phyloP scores from a whole-genome alignment of 2,888 invertebrate genomes.

The Theretra japonica region DNA sequence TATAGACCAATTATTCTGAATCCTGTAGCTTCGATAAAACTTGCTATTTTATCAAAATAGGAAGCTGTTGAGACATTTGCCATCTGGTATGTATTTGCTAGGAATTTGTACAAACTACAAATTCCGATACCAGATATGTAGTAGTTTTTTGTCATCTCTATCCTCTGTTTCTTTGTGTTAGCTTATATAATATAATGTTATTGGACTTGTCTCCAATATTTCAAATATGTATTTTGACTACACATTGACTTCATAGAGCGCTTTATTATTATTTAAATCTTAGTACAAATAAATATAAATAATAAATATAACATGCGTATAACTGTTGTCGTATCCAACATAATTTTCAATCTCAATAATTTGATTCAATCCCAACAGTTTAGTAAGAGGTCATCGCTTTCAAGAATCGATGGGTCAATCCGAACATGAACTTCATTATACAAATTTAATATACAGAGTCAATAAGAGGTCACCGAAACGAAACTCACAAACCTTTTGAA shows the following conservation, averaged over 20 bases:
- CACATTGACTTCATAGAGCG: not conserved
- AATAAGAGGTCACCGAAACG: constrained; percentile 11
- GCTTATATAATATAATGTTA: too few species aligned
- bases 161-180: too few species aligned
- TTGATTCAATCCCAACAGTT: not conserved
- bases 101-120: not conserved
- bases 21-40: constrained; percentile 1
- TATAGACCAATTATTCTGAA: constrained; percentile 33
- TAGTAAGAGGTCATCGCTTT: not conserved
- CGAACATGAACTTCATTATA: not conserved
- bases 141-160: not conserved
- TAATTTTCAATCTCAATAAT: constrained; percentile 7
- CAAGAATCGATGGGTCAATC: constrained; percentile 12
- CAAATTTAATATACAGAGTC: not conserved
- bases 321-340: not conserved
- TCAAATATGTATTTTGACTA: not conserved
- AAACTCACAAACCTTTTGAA: not conserved
- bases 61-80: not conserved
- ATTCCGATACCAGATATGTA: not conserved
- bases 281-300: not conserved
- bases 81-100: not conserved
- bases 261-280: constrained; percentile 18
- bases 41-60: constrained; percentile 2
- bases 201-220: not conserved
- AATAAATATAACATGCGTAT: not conserved